A percentile compares a stretch with the other conserved stretches of the same genome.
Evolutionary conservation across 2,888 invertebrate genomes (phyloP).

Genomic region (Tanaodytes sp.): DNA sequence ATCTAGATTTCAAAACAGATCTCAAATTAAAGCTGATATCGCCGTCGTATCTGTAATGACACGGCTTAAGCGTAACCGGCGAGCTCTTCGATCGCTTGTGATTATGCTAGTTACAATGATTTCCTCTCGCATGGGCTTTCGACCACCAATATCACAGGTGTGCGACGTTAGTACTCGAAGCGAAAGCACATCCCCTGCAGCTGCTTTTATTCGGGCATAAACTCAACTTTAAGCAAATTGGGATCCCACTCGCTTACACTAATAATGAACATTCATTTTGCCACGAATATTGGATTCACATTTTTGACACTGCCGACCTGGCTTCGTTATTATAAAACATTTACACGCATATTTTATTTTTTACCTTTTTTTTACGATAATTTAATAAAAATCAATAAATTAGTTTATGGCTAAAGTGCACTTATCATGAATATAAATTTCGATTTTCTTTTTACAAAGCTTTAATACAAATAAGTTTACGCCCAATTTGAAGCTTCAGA

Average conservation of each 20-base stretch:
- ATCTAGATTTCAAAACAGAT: constrained; percentile 47
- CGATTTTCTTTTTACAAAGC: too few relatives aligned
- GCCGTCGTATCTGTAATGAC: constrained; percentile 52
- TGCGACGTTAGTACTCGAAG: too few relatives aligned
- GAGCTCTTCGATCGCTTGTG: constrained; percentile 48
- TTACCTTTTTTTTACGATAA: too few relatives aligned
- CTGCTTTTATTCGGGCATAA: constrained; percentile 58
- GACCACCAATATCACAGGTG: constrained; percentile 49
- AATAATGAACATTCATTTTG: constrained; percentile 59
- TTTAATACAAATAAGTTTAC: too few relatives aligned
- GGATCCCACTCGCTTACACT: constrained; percentile 57
- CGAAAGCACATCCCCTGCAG: constrained; percentile 43
- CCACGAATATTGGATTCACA: constrained; percentile 46
- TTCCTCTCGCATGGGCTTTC: constrained; percentile 42
- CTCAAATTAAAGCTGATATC: constrained; percentile 52
- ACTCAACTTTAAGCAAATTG: constrained; percentile 67
- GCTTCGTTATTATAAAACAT: too few relatives aligned
- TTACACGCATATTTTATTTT: too few relatives aligned
- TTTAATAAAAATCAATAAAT: too few relatives aligned
- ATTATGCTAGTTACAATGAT: constrained; percentile 53
- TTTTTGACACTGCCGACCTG: too few relatives aligned
- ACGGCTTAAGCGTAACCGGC: constrained; percentile 47
- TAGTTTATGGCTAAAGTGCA: too few relatives aligned
- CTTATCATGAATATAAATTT: too few relatives aligned
- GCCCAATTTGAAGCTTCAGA: too few relatives aligned